These are phyloP conservation scores for Rhinella marina DNA, from an alignment of 2,797 vertebrate species.

Conservation along the genomic window DNA sequence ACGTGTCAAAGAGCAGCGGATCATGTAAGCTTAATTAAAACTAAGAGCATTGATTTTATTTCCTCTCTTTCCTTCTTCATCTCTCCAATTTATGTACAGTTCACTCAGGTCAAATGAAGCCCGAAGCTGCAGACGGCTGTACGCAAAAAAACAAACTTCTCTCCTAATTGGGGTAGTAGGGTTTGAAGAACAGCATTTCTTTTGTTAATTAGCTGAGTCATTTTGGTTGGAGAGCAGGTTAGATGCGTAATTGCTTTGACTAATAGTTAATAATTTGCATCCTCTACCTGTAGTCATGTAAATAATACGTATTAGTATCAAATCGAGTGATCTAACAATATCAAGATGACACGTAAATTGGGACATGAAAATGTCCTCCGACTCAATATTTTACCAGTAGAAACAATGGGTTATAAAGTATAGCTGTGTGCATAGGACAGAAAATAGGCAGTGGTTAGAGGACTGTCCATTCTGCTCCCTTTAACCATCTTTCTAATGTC, in stretches of 20 bases:
- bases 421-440: too few species aligned
- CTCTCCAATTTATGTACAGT: background rate
- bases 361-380: too few species aligned
- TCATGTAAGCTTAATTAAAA: background rate
- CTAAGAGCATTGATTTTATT: slow-evolving; percentile 26
- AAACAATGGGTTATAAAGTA: too few species aligned
- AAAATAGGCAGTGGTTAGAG: too few species aligned
- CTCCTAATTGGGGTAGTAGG: slow-evolving; percentile 5
- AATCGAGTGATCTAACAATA: too few species aligned
- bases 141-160: background rate
- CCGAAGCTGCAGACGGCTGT: background rate
- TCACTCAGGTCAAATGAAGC: background rate
- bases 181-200: background rate
- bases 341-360: too few species aligned
- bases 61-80: background rate
- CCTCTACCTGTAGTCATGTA: background rate
- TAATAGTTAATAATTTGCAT: background rate
- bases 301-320: background rate
- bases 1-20: background rate
- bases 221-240: background rate
- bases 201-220: slow-evolving; percentile 2
- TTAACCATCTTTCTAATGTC: too few species aligned
- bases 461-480: too few species aligned
- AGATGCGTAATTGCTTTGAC: background rate
- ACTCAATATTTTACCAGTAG: too few species aligned